Percentiles rank a stretch among this genome's conserved stretches.
phyloP scores from a whole-genome alignment of 2,797 vertebrate species.

The Rhinoraja longicauda region DNA sequence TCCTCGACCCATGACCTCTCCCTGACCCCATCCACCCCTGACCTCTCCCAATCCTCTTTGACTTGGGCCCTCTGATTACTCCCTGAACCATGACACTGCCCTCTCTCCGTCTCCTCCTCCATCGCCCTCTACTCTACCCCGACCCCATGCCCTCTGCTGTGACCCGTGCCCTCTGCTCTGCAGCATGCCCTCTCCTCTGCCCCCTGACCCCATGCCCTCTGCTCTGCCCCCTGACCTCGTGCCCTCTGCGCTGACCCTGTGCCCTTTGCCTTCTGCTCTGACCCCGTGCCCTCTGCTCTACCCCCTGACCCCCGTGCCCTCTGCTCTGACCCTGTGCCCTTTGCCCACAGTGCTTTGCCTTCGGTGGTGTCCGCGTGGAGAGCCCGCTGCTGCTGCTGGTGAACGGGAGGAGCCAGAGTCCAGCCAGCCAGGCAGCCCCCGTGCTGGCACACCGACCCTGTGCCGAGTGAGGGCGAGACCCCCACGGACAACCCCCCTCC shows the following conservation, averaged over 20 bases:
- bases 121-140: no score
- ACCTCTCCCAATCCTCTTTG: no score
- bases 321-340: neutral
- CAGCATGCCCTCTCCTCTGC: neutral
- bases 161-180: neutral
- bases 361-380: conserved; percentile 79
- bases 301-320: no score
- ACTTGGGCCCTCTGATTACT: no score
- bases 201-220: neutral
- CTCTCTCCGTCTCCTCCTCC: no score
- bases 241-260: neutral
- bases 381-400: conserved; percentile 79
- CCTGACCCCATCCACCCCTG: no score
- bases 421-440: conserved; percentile 70
- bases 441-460: conserved; percentile 73
- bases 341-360: conserved; percentile 65
- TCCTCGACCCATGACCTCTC: no score
- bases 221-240: neutral
- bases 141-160: no score
- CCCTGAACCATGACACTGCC: no score
- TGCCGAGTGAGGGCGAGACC: conserved; percentile 60
- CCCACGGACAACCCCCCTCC: neutral
- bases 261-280: neutral
- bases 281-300: neutral
- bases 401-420: conserved; percentile 75